A percentile compares a stretch with the other conserved stretches of the same genome.
Evolutionary conservation across 2,113 vertebrate species (phyloP).

Genomic region (Thalassoma bifasciatum): DNA sequence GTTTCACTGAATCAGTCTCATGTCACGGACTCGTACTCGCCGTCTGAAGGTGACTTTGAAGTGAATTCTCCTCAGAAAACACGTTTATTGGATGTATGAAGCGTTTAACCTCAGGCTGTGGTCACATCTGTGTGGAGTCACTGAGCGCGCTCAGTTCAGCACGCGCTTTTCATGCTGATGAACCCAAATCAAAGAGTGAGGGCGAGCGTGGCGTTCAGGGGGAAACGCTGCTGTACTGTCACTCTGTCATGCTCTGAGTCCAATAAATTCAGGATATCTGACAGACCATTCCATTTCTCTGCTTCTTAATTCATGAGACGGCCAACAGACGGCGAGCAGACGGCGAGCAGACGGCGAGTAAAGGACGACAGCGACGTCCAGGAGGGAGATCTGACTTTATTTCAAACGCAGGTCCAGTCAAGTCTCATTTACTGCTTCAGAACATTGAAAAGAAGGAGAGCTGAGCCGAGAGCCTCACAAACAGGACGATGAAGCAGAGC

Average conservation of each 20-base stretch:
- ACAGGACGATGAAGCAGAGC: background rate
- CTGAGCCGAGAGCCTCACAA: background rate
- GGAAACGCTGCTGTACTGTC: background rate
- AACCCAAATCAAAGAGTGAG: background rate
- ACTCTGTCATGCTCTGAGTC: background rate
- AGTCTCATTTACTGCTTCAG: background rate
- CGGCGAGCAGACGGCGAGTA: too few relatives aligned
- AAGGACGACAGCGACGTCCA: too few relatives aligned
- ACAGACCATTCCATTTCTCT: background rate
- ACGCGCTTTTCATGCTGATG: background rate
- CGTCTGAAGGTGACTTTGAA: slow-evolving; percentile 62
- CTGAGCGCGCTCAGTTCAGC: background rate
- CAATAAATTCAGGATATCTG: background rate
- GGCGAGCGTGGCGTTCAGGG: background rate
- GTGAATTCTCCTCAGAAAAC: slow-evolving; percentile 28
- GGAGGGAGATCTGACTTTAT: background rate
- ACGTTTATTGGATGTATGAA: slow-evolving; percentile 50
- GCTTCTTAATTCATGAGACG: background rate
- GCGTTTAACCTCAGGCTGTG: slow-evolving; percentile 48
- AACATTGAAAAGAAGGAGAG: background rate
- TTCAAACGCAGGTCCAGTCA: background rate
- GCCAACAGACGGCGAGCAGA: too few relatives aligned
- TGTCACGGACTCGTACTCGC: slow-evolving; percentile 21
- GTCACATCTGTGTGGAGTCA: slow-evolving; percentile 17
- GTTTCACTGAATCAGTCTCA: slow-evolving; percentile 45